Evolutionary conservation across 1,140 invertebrate genomes (phyloP), one percentile per base, ranked within the genome.

Genomic region (Drosophila rufa): DNA sequence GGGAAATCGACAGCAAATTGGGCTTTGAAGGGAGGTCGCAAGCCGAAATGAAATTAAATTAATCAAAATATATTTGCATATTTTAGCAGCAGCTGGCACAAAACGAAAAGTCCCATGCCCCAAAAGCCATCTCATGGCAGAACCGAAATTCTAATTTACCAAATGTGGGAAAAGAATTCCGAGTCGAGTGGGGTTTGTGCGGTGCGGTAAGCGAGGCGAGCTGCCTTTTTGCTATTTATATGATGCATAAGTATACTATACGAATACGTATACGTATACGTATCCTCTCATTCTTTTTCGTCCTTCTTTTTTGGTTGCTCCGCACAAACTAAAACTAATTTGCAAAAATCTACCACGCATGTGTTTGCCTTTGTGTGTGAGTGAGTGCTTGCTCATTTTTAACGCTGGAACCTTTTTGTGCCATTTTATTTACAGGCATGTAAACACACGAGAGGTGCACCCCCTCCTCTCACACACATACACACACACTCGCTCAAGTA

Each of bases 291-390:
- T 74, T 80, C 33, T 57, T 51, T 47, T 42, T 53, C 55, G 43
- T 45, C 47, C 48, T 60, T 67, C 43, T 48, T 48, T 51, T 69
- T 75, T 56, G 62, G 42, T 48, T 48, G 55, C 46, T 51, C 58
- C 53, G 65, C 62, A 89, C 76, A 80, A 85, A 85, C 84, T 81
- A 90, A 89, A 89, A 89, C 85, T 89, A 89, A 89, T 89, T 89
- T 89, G 80, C 75, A 81, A 85, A 79, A 85, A 85, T 74, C 82
- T 79, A 74, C 82, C 75, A 79, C 74, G 75, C 82, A 69, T 81
- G 60, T 85, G 82, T 70, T 67, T 82, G 69, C 55, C 38, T 60
- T 74, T 67, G 59, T 78, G 38, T 78, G 64, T 75, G 69, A 81
- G 69, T 45, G 25, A 43, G 69, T 61, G 82, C 78, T 89, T 89